A percentile compares a stretch with the other conserved stretches of the same genome.
Evolutionary conservation across 2,888 invertebrate genomes (phyloP).

Genomic region (Dione juno): DNA sequence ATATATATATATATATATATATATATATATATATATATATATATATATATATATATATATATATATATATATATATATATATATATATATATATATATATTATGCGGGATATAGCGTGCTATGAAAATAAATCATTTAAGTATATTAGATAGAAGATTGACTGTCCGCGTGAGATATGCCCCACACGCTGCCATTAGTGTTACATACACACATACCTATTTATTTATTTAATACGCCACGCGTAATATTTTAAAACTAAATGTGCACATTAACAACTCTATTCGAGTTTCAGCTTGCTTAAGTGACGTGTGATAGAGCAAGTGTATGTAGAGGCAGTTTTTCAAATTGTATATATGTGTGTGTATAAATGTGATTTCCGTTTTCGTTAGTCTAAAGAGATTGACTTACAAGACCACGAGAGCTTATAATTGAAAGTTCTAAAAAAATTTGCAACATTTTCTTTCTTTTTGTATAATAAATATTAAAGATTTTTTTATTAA

Average conservation of each 20-base stretch:
- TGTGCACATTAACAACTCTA: constrained; percentile 58
- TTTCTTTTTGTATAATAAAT: too few species aligned
- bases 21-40: too few species aligned
- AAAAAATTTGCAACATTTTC: too few species aligned
- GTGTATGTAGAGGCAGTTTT: constrained; percentile 27
- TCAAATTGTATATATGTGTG: not conserved
- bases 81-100: too few species aligned
- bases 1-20: too few species aligned
- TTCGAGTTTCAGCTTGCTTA: constrained; percentile 61
- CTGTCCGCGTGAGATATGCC: constrained; percentile 49
- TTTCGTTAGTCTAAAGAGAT: too few species aligned
- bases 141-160: not conserved
- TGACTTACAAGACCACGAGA: too few species aligned
- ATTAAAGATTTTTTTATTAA: too few species aligned
- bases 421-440: too few species aligned
- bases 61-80: too few species aligned
- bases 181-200: constrained; percentile 51
- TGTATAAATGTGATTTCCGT: not conserved
- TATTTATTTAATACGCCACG: constrained; percentile 55
- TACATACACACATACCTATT: constrained; percentile 46
- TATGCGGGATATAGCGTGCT: not conserved
- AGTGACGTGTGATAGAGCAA: constrained; percentile 59
- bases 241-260: constrained; percentile 53
- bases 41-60: too few species aligned
- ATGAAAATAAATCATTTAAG: not conserved